phyloP scores from a whole-genome alignment of 2,797 vertebrate genomes.

The Rhinatrema bivittatum region DNA sequence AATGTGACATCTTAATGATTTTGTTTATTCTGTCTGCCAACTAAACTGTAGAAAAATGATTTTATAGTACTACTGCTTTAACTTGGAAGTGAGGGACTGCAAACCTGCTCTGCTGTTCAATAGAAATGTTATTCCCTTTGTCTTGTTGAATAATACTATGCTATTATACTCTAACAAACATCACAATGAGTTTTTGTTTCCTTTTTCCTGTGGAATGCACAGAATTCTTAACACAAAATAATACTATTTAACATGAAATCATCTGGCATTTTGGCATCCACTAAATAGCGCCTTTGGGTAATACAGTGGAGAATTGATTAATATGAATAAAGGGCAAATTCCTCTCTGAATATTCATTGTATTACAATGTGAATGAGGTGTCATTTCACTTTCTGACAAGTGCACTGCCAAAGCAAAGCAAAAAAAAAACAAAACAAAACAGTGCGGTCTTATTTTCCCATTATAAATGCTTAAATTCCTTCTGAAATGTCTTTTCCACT shows the following conservation, averaged over 20 bases:
- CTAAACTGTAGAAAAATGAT: too few relatives aligned
- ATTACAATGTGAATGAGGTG: conserved; percentile 28
- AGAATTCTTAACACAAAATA: conserved; percentile 12
- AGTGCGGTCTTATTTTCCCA: conserved; percentile 18
- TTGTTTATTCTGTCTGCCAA: too few relatives aligned
- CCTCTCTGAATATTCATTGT: conserved; percentile 30
- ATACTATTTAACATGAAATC: conserved; percentile 11
- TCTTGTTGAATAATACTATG: conserved; percentile 20
- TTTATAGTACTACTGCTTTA: neutral
- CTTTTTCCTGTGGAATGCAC: conserved; percentile 8
- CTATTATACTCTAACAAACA: conserved; percentile 2
- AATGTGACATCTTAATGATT: too few relatives aligned
- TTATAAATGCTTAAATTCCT: too few relatives aligned
- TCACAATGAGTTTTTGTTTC: neutral
- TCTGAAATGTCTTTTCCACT: conserved; percentile 9
- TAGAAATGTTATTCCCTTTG: too few relatives aligned
- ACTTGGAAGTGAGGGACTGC: too few relatives aligned
- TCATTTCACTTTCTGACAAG: conserved; percentile 40
- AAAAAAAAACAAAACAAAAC: neutral
- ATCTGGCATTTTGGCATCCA: conserved; percentile 9
- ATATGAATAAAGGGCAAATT: conserved; percentile 21
- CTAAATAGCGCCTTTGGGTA: conserved; percentile 15
- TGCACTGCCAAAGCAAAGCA: conserved; percentile 12
- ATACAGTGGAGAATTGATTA: conserved; percentile 26
- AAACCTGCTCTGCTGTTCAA: too few relatives aligned